A percentile compares a stretch with the other conserved stretches of the same genome.
phyloP scores from a whole-genome alignment of 2,113 vertebrate genomes.

The Ctenodactylus gundi region DNA sequence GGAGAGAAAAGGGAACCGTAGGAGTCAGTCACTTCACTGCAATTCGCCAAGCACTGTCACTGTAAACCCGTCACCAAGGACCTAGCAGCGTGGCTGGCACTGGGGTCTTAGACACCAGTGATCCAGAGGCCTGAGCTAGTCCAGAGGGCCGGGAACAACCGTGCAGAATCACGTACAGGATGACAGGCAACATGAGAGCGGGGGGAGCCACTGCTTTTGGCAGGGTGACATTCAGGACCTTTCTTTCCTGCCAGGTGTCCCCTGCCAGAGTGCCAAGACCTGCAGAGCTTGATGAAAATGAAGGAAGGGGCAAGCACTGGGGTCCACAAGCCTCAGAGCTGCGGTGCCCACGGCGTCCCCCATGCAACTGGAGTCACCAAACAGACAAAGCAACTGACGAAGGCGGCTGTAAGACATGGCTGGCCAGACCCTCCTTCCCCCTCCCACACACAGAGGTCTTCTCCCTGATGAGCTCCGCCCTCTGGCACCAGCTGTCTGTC shows the following conservation, averaged over 20 bases:
- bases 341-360: not conserved
- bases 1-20: accelerated
- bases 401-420: not conserved
- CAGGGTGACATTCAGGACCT: not conserved
- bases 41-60: accelerated
- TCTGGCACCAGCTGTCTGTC: not conserved
- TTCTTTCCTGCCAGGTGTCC: not conserved
- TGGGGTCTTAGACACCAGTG: accelerated
- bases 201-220: not conserved
- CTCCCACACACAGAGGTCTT: not conserved
- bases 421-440: not conserved
- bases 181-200: not conserved
- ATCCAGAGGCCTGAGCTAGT: not conserved
- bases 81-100: accelerated
- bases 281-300: not conserved
- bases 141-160: no score
- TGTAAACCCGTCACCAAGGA: not conserved
- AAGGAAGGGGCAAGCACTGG: not conserved
- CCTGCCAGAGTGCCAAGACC: not conserved
- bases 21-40: not conserved
- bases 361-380: not conserved
- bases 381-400: no score
- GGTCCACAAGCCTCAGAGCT: accelerated
- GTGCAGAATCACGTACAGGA: accelerated
- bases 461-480: not conserved